Percentiles rank a stretch among this genome's conserved stretches.
Conservation (phyloP, 2,888 invertebrate species). For the Epsilonema sp. region DNA sequence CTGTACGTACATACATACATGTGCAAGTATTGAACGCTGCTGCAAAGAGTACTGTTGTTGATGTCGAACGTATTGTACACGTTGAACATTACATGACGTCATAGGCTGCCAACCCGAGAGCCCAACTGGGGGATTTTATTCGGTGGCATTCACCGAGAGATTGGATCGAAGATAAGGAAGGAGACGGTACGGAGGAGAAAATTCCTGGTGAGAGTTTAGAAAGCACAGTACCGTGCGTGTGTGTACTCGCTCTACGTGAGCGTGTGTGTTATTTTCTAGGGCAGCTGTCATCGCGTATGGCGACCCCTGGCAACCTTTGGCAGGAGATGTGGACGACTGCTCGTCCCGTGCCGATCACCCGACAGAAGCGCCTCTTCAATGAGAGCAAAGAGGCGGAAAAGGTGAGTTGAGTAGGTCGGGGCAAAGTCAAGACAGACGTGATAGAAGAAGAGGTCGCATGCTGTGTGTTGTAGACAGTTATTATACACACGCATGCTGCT, state of each 20-base stretch:
- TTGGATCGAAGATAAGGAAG: slow-evolving; percentile 45
- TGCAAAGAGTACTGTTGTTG: too few species aligned
- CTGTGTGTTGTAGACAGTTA: too few species aligned
- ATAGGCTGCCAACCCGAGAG: slow-evolving; percentile 75
- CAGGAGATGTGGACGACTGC: slow-evolving; percentile 70
- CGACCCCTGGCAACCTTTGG: slow-evolving; percentile 77
- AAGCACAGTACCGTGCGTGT: too few species aligned
- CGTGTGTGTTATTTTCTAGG: too few species aligned
- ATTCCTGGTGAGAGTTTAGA: too few species aligned
- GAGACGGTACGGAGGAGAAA: background rate
- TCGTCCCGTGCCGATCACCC: slow-evolving; percentile 60
- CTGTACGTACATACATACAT: too few species aligned
- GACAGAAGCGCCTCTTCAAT: slow-evolving; percentile 81
- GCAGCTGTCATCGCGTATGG: slow-evolving; percentile 38
- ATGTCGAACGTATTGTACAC: too few species aligned
- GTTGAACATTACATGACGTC: slow-evolving; percentile 8
- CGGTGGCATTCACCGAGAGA: slow-evolving; percentile 95
- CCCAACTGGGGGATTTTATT: slow-evolving; percentile 77
- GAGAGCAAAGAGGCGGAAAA: slow-evolving; percentile 86
- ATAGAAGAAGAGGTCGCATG: too few species aligned
- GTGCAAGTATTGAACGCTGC: too few species aligned
- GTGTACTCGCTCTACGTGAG: too few species aligned
- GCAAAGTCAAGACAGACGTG: too few species aligned
- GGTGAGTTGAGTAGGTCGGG: too few species aligned
- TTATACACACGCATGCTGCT: background rate